phyloP scores from a whole-genome alignment of 2,888 invertebrate genomes.

The Melinopterus prodromus region DNA sequence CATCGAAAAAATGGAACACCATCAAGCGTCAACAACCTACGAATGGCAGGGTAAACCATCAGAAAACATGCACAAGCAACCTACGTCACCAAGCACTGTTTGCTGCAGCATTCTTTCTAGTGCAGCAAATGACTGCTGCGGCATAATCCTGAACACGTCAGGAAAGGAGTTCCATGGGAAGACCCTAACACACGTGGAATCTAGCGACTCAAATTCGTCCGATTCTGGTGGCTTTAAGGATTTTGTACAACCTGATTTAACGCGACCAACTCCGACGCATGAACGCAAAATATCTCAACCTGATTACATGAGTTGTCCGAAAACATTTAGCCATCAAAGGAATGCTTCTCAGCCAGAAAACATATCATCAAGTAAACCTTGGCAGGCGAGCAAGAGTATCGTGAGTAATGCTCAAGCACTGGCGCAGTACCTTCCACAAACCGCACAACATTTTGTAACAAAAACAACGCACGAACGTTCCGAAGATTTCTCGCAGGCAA shows the following conservation, averaged over 20 bases:
- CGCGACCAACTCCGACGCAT: conserved; percentile 47
- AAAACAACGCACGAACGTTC: conserved; percentile 35
- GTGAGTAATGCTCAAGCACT: conserved; percentile 58
- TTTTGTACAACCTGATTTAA: conserved; percentile 56
- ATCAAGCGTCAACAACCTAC: conserved; percentile 43
- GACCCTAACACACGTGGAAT: conserved; percentile 57
- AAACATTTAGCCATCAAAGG: conserved; percentile 52
- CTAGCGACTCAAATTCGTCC: conserved; percentile 60
- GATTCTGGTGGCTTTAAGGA: conserved; percentile 62
- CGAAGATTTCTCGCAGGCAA: conserved; percentile 38
- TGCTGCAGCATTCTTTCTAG: conserved; percentile 61
- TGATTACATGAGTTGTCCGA: conserved; percentile 50
- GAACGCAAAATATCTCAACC: conserved; percentile 57
- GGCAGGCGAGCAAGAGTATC: conserved; percentile 49
- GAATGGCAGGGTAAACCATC: conserved; percentile 50
- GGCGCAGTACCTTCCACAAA: conserved; percentile 56
- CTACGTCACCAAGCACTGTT: conserved; percentile 60
- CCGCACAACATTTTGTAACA: conserved; percentile 51
- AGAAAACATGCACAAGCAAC: conserved; percentile 46
- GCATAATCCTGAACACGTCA: conserved; percentile 55
- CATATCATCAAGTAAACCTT: conserved; percentile 43
- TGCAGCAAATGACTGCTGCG: conserved; percentile 60
- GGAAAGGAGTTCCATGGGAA: conserved; percentile 57
- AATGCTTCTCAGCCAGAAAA: conserved; percentile 54
- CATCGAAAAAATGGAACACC: conserved; percentile 55